Evolutionary conservation across 2,888 invertebrate genomes (phyloP), one percentile per base, ranked within the genome.

Genomic region (Lamellibrachia satsuma): DNA sequence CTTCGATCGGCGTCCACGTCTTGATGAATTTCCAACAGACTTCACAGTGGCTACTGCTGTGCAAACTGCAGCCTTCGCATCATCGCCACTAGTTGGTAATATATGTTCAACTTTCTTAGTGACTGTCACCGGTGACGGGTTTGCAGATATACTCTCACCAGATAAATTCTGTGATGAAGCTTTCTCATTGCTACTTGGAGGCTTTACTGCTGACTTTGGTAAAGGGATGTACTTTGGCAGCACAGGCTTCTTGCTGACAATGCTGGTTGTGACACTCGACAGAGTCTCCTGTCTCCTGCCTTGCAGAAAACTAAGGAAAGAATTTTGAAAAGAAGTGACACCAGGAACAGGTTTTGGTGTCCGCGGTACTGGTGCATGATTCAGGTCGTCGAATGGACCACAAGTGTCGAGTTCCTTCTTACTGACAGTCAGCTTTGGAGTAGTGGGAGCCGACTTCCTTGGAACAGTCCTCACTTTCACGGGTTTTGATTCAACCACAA

Each of bases 231-330:
- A 96, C 93, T 96, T 96, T 91, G 96, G 96, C 93, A 96, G 93
- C 94, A 95, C 95, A 60, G 96, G 96, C 93, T 95, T 95, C 52
- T 94, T 94, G 91, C 94, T 91, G 90, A 95, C 94, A 90, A 95
- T 94, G 93, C 95, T 94, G 93, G 95, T 95, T 93, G 95, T 95
- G 90, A 96, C 95, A 93, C 95, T 95, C 7, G 96, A 95, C 91
- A 96, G 93, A 7, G 96, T 96, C 93, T 96, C 96, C 90, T 95
- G 95, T 92, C 96, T 96, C 92, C 96, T 95, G 22, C 96, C 96
- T 94, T 95, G 95, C 52, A 96, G 93, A 93, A 96, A 96, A 93
- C 95, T 95, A 52, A 96, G 93, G 93, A 95, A 96, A 11, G 95
- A 95, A 92, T 95, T 95, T 94, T 96, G 95, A 93, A 96, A 96